Base-by-base conservation (phyloP, 2,888 invertebrate species). In the Scrobipalpa costella region DNA sequence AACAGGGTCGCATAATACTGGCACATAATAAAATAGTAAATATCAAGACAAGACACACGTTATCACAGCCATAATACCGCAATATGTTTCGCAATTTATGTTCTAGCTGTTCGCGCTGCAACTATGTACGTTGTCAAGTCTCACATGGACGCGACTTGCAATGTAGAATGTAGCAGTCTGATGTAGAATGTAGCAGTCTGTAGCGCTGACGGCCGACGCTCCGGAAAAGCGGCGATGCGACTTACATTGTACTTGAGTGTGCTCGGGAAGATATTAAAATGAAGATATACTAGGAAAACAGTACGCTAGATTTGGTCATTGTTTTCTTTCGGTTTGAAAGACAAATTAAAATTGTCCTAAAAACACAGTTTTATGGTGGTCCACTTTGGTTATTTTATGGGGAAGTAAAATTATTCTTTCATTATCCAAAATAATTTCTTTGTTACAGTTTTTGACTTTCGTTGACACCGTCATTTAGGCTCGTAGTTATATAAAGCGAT, bases 61-160 rank as follows among this genome's bases (percentile, higher is more conserved):
- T n/a, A 44, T 44, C 44, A 9, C 44, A 44, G 44, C 15, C 9
- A 5, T 44, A 44, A 44, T 15, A 44, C n/a, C 44, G 44, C 44
- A 44, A 44, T 44, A 57, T 36, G 27, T 38, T 15, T 61, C 57
- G 33, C 50, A 62, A 62, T 64, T 64, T 64, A 64, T 64, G 62
- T 62, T n/a, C 52, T 19, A 62, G 52, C 44, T 15, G 15, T 44
- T 62, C 62, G 57, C 21, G 44, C 38, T 61, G 64, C 64, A 64
- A 62, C 64, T 61, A 47, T 64, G 64, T 64, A 38, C 57, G 19
- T 61, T 40, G 57, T 38, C 40, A 57, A 47, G 61, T 36, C 57
- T 19, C 47, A 50, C 61, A 61, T 19, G 61, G 61, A 57, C 47
- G 38, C 50, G 15, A 64, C 64, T 64, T 64, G 58, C 61, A 47